Conservation (phyloP, 2,888 invertebrate species). For the Diarsia brunnea region DNA sequence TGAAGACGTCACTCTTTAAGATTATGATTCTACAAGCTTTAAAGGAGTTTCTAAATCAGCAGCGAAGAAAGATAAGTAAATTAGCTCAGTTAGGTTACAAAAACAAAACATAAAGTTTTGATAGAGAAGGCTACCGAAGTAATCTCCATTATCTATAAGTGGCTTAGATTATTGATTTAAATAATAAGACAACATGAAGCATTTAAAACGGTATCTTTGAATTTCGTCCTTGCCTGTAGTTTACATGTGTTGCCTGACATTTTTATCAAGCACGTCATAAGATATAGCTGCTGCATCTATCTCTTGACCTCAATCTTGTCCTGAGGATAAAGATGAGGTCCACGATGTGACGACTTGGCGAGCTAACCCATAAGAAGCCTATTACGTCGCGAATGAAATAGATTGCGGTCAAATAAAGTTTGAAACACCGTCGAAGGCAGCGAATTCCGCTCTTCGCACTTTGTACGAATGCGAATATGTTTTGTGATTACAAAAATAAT, state of each 20-base stretch:
- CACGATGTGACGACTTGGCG: too few relatives aligned
- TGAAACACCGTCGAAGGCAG: too few relatives aligned
- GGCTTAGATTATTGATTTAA: neutral
- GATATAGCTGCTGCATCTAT: conserved; percentile 5
- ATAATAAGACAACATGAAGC: neutral
- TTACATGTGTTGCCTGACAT: neutral
- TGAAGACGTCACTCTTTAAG: neutral
- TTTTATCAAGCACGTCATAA: conserved; percentile 3
- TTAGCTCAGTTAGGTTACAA: neutral
- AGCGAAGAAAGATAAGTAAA: neutral
- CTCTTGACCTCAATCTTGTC: too few relatives aligned
- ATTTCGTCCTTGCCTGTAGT: neutral
- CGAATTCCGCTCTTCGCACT: too few relatives aligned
- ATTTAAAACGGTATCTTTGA: too few relatives aligned
- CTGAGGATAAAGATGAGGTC: too few relatives aligned
- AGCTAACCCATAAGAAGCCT: too few relatives aligned
- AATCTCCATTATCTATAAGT: neutral
- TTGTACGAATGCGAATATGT: too few relatives aligned
- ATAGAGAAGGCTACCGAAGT: neutral
- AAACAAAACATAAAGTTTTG: neutral
- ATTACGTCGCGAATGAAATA: too few relatives aligned
- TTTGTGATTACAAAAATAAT: too few relatives aligned
- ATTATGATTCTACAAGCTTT: neutral
- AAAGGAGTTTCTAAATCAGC: neutral
- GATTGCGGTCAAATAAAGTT: too few relatives aligned